Evolutionary conservation across 2,888 invertebrate genomes (phyloP).

Genomic region (Ceratothoa steindachneri): DNA sequence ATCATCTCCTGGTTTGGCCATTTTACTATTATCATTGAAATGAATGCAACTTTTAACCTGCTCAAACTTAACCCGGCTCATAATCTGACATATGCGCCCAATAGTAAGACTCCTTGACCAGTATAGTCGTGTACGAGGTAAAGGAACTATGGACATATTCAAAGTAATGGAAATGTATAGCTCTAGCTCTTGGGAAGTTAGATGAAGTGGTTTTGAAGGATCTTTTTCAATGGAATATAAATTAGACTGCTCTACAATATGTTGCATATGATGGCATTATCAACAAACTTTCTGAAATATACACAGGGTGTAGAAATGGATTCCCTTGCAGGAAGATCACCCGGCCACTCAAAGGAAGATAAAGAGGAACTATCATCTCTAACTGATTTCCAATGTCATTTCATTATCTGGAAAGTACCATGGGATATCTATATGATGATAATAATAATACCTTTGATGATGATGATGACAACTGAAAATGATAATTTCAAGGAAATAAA

Average conservation of each 20-base stretch:
- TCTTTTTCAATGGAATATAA: slow-evolving; percentile 4
- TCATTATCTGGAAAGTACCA: too few species aligned
- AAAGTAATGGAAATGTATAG: slow-evolving; percentile 10
- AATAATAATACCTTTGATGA: too few species aligned
- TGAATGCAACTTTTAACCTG: slow-evolving; percentile 36
- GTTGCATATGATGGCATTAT: not conserved
- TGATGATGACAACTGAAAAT: too few species aligned
- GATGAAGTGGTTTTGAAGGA: slow-evolving; percentile 3
- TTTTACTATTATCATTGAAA: slow-evolving; percentile 38
- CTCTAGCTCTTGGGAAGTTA: not conserved
- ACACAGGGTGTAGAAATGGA: not conserved
- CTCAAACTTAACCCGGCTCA: slow-evolving; percentile 43
- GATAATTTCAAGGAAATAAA: too few species aligned
- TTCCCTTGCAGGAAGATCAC: not conserved
- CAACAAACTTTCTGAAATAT: slow-evolving; percentile 6
- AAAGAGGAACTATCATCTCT: not conserved
- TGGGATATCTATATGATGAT: too few species aligned
- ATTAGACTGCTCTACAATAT: slow-evolving; percentile 10
- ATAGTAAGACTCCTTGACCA: slow-evolving; percentile 28
- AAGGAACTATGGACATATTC: slow-evolving; percentile 2
- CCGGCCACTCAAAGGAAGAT: not conserved
- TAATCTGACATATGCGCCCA: slow-evolving; percentile 18
- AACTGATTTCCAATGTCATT: not conserved
- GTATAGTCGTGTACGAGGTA: too few species aligned
- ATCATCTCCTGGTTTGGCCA: not conserved